Evolutionary conservation across 2,113 vertebrate species (phyloP), one percentile per base, ranked within the genome.

Genomic region (Sinocyclocheilus maitianheensis): DNA sequence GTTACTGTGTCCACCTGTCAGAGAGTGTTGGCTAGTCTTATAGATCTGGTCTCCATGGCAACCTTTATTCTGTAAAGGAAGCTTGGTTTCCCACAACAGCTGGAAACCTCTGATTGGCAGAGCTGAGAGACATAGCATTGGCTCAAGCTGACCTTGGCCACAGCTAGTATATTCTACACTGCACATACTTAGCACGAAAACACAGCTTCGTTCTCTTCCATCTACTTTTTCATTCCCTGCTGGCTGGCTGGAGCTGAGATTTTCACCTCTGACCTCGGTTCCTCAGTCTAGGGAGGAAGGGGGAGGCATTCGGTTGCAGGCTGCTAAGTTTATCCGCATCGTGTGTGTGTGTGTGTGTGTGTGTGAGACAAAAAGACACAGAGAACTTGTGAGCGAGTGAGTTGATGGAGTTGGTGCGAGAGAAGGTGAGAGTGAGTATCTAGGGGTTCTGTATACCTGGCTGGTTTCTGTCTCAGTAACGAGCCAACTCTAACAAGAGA

Each of bases 201-300:
- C 43, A 51, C 7, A 34, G 46, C 63, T 55, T 63, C 40, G 34
- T 34, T 37, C 30, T 76, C 67, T 71, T 88, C 88, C 60, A 53
- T 86, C 84, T 89, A 87, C 87, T 85, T 85, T 87, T 89, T 90
- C 83, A 63, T 84, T 48, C 60, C 71, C 84, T 37, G 77, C 55
- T 85, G 87, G 89, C 93, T 90, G 91, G 92, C 91, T 94, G 90
- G 87, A 93, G 92, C 92, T 90, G 89, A 91, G 91, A 91, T 90
- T 88, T 89, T 90, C 92, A 94, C 94, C 93, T 94, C 91, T 94
- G 91, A 94, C 94, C 93, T n/a, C 63, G 26, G 82, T 63, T 93
- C 91, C 65, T 71, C 48, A 18, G 46, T 30, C 63, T 78, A 74
- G 82, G 67, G 69, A 84, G 82, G 30, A 84, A 72, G 85, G 88